Conservation (phyloP, 2,888 invertebrate genomes). For the Sinodicranocentrus sp. region DNA sequence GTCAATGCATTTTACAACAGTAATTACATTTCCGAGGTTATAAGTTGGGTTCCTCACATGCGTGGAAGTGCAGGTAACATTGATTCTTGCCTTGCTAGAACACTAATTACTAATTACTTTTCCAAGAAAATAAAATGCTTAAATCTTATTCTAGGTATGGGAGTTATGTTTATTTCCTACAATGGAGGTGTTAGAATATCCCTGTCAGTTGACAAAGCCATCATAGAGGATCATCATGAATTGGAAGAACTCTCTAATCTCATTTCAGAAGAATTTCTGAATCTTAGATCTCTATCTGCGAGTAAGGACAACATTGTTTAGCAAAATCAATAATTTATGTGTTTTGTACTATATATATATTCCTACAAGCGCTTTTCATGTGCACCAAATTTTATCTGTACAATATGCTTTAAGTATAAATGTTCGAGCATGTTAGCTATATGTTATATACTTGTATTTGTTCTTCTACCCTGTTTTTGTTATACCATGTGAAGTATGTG, state of each 20-base stretch:
- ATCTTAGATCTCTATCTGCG: conserved; percentile 60
- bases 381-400: too few relatives aligned
- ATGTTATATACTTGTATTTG: too few relatives aligned
- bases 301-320: too few relatives aligned
- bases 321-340: too few relatives aligned
- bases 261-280: conserved; percentile 64
- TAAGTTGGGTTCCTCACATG: conserved; percentile 68
- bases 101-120: not conserved
- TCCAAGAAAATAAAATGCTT: not conserved
- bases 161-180: conserved; percentile 72
- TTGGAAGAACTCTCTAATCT: conserved; percentile 54
- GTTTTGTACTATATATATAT: too few relatives aligned
- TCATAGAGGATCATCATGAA: conserved; percentile 51
- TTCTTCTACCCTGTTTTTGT: too few relatives aligned
- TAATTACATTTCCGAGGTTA: conserved; percentile 50
- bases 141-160: conserved; percentile 60
- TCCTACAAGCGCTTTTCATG: too few relatives aligned
- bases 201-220: conserved; percentile 69
- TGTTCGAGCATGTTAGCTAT: too few relatives aligned
- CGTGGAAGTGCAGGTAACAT: conserved; percentile 64
- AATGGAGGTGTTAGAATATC: conserved; percentile 72
- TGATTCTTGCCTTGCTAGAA: not conserved
- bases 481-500: too few relatives aligned
- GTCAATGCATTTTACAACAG: conserved; percentile 34
- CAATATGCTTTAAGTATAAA: too few relatives aligned